Evolutionary conservation across 2,113 vertebrate genomes (phyloP).

Genomic region (Ictidomys tridecemlineatus): DNA sequence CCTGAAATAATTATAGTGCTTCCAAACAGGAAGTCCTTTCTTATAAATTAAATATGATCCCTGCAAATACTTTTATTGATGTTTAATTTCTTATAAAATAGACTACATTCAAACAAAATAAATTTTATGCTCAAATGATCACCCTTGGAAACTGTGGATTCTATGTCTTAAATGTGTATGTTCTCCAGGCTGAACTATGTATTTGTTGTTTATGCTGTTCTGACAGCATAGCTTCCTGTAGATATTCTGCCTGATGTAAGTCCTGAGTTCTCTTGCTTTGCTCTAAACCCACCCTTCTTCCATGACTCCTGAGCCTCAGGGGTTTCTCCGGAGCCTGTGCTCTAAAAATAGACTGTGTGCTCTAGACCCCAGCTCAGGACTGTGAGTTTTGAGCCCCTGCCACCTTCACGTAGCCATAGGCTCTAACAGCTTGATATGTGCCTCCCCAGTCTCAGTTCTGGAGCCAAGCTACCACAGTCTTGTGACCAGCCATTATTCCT

Average conservation of each 20-base stretch:
- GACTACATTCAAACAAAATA: not conserved
- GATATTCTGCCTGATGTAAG: not conserved
- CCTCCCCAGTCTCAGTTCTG: rapidly evolving
- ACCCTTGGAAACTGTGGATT: too few species aligned
- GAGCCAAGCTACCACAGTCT: too few species aligned
- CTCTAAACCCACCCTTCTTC: not conserved
- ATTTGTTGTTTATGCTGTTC: rapidly evolving
- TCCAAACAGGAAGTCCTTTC: not conserved
- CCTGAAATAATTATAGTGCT: too few species aligned
- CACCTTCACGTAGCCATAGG: rapidly evolving
- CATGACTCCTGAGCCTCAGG: rapidly evolving
- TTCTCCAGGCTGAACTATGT: rapidly evolving
- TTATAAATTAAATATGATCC: not conserved
- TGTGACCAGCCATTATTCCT: rapidly evolving
- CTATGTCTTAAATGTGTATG: rapidly evolving
- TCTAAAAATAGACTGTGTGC: not conserved
- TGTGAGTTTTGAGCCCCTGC: not conserved
- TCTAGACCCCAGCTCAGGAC: not conserved
- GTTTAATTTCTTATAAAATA: not conserved
- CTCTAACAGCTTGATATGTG: rapidly evolving
- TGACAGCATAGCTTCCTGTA: rapidly evolving
- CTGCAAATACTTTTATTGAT: too few species aligned
- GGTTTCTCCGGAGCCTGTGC: not conserved
- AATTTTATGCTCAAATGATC: not conserved
- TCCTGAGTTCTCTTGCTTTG: not conserved